Evolutionary conservation across 1,140 invertebrate species (phyloP), one percentile per base, ranked within the genome.

Genomic region (Hirudo medicinalis): DNA sequence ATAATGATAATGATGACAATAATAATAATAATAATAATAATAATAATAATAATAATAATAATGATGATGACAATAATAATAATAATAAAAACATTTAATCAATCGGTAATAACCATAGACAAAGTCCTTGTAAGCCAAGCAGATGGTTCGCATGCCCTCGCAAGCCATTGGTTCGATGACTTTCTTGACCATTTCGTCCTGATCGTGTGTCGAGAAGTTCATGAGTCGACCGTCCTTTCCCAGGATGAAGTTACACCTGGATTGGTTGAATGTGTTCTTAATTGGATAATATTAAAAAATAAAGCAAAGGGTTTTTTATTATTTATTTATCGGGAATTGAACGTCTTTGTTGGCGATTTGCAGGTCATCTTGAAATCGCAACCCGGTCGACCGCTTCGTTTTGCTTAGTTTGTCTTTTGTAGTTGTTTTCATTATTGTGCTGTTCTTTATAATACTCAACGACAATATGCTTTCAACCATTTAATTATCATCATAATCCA

Each of bases 91-190:
- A 15, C 15, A 32, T 15, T 15, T 32, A 32, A 63, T 25, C 57
- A 15, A 63, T 0, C 9, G 25, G 19, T 13, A 27, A 36, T 25
- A 55, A 74, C 73, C 73, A 27, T 27, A 20, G 19, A 74, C 79
- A 77, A 77, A 83, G 70, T 82, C 81, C 72, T 81, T 82, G 73
- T 80, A 83, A 20, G 82, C 81, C 13, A 83, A 22, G 75, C 92
- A 94, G 79, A 99, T 99, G 72, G 97, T 99, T 75, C 97, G 85
- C 22, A 99, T 86, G 40, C 95, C 96, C 83, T 99, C 92, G 79
- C 90, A 91, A 72, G 97, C 97, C 96, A 99, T 99, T 40, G 95
- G 95, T 81, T 99, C 96, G 79, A 99, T 98, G 19, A 99, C 93
- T 82, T 92, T 91, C 75, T 89, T 87, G 71, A 99, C 89, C 70